A percentile compares a stretch with the other conserved stretches of the same genome.
phyloP scores from a whole-genome alignment of 1,140 invertebrate species.

The Zaprionus davidi region DNA sequence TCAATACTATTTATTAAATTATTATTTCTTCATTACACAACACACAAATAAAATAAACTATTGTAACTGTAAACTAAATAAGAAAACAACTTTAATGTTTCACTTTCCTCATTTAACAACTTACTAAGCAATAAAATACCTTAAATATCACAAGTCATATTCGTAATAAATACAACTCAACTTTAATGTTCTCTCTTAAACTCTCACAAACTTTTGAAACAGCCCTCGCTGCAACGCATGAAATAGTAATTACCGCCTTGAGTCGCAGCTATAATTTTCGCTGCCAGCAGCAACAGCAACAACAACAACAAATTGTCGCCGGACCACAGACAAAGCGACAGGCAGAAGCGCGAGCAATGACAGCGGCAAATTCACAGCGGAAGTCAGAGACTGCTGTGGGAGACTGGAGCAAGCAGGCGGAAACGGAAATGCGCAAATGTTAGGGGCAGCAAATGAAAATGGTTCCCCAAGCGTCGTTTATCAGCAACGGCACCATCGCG shows the following conservation, averaged over 20 bases:
- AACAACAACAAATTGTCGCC: slow-evolving; percentile 41
- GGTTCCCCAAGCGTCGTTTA: slow-evolving; percentile 66
- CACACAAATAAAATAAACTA: background rate
- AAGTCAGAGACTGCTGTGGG: slow-evolving; percentile 30
- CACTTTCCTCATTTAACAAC: background rate
- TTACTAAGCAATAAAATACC: background rate
- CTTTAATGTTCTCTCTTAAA: background rate
- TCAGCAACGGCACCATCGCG: slow-evolving; percentile 18
- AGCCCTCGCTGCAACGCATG: slow-evolving; percentile 23
- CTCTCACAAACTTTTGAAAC: background rate
- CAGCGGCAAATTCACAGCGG: slow-evolving; percentile 56
- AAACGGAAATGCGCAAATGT: slow-evolving; percentile 78
- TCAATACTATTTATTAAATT: no score
- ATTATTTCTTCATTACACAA: background rate
- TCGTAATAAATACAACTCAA: background rate
- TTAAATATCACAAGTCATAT: background rate
- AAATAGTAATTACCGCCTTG: slow-evolving; percentile 69
- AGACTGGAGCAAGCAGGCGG: slow-evolving; percentile 41
- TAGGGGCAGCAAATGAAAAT: slow-evolving; percentile 66
- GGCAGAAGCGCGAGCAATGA: slow-evolving; percentile 18
- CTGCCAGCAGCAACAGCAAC: background rate
- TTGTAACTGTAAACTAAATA: background rate
- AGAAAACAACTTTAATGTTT: background rate
- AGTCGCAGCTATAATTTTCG: slow-evolving; percentile 57
- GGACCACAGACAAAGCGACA: slow-evolving; percentile 10